Conservation (phyloP, 2,113 vertebrate species). For the Recurvirostra avosetta region DNA sequence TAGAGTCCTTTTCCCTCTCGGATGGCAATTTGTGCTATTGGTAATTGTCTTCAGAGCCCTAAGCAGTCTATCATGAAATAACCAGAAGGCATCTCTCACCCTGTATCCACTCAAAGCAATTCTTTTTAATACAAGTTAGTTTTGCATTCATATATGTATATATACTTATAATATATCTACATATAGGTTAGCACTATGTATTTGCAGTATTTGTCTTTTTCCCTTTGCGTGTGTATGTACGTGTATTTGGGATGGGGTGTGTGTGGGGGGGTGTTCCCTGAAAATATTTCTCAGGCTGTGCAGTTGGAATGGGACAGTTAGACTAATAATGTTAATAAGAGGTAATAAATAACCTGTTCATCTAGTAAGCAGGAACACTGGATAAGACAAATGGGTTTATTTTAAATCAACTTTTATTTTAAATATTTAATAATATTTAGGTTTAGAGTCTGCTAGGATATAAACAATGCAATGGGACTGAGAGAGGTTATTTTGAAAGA, state of each 20-base stretch:
- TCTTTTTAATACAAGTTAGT: background rate
- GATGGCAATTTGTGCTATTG: background rate
- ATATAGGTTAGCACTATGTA: background rate
- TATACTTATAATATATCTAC: background rate
- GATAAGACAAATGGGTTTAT: background rate
- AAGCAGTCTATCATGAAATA: background rate
- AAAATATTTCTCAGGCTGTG: background rate
- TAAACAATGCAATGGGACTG: background rate
- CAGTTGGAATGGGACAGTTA: background rate
- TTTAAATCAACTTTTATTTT: background rate
- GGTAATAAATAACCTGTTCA: background rate
- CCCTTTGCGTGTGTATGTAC: background rate
- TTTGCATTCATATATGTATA: background rate
- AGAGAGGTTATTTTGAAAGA: background rate
- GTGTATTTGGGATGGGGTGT: background rate
- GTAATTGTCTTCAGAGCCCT: background rate
- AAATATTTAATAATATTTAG: background rate
- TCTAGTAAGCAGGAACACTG: background rate
- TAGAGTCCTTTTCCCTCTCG: background rate
- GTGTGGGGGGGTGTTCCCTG: background rate
- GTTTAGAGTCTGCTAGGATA: background rate
- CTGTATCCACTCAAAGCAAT: background rate
- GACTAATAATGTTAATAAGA: background rate
- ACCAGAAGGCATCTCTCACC: background rate
- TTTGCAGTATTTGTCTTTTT: background rate